Conservation (phyloP, 2,888 invertebrate genomes). For the Drosophila anomalipes region DNA sequence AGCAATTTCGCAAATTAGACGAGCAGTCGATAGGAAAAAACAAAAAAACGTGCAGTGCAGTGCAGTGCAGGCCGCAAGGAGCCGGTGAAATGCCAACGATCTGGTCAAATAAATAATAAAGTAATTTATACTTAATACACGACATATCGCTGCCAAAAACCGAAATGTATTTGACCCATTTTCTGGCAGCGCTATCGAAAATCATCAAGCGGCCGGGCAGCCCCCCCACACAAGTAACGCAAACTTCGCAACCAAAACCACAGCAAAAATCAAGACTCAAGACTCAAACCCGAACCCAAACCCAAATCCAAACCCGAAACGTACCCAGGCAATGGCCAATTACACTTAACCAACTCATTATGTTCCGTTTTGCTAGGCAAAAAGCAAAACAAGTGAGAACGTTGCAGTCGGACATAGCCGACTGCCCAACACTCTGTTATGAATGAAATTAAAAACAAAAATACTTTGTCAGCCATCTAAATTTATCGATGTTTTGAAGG, state of each 20-base stretch:
- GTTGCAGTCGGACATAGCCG: background rate
- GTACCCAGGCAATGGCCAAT: slow-evolving; percentile 61
- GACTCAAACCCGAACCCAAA: slow-evolving; percentile 4
- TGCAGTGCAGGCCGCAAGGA: background rate
- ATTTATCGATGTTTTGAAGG: background rate
- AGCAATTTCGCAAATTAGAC: slow-evolving; percentile 63
- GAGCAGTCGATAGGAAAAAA: slow-evolving; percentile 32
- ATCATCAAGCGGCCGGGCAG: slow-evolving; percentile 44
- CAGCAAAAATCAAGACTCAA: background rate
- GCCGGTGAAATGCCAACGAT: slow-evolving; percentile 19
- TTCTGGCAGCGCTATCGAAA: slow-evolving; percentile 50
- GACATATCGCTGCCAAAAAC: slow-evolving; percentile 59
- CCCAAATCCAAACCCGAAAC: slow-evolving; percentile 23
- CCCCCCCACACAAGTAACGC: slow-evolving; percentile 28
- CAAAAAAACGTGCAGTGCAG: slow-evolving; percentile 1
- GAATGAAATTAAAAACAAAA: background rate
- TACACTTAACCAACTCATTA: slow-evolving; percentile 78
- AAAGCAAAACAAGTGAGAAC: background rate
- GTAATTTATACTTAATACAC: slow-evolving; percentile 67
- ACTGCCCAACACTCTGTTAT: background rate
- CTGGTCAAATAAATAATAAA: slow-evolving; percentile 69
- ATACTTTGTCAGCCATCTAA: background rate
- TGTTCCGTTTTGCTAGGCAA: slow-evolving; percentile 61
- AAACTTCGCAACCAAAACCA: slow-evolving; percentile 1
- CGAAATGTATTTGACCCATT: slow-evolving; percentile 66